Conservation (phyloP, 2,797 vertebrate genomes). For the Notolepis coatsorum region DNA sequence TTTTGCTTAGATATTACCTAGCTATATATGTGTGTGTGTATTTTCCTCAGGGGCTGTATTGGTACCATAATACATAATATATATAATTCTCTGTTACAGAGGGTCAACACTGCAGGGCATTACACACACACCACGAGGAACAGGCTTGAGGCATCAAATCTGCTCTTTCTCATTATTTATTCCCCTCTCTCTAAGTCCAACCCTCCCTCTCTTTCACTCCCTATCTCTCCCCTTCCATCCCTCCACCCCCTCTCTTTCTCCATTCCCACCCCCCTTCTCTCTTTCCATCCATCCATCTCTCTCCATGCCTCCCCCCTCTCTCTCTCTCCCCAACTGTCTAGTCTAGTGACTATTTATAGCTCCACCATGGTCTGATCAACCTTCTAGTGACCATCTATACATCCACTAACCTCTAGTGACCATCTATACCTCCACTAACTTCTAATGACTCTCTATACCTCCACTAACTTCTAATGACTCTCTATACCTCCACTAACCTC, state of each 20-base stretch:
- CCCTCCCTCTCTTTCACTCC: background rate
- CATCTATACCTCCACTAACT: too few species aligned
- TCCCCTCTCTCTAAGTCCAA: background rate
- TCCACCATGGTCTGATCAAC: background rate
- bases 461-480: too few species aligned
- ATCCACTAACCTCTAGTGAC: too few species aligned
- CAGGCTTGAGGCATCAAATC: conserved; percentile 71
- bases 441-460: too few species aligned
- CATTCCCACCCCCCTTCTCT: background rate
- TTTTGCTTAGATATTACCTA: background rate
- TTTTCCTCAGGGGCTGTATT: too few species aligned
- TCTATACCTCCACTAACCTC: too few species aligned
- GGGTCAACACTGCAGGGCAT: conserved; percentile 68
- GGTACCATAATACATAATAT: conserved; percentile 64
- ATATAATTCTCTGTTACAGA: conserved; percentile 65
- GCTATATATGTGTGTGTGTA: background rate
- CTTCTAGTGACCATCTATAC: background rate
- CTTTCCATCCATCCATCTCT: background rate
- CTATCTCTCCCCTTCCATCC: background rate
- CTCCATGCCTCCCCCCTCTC: background rate
- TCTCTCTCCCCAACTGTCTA: background rate
- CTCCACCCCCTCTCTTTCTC: background rate
- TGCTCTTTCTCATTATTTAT: conserved; percentile 49
- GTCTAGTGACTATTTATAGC: background rate
- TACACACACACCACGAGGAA: conserved; percentile 55